Conservation (phyloP, 2,888 invertebrate species). For the Eucera pruinosa region DNA sequence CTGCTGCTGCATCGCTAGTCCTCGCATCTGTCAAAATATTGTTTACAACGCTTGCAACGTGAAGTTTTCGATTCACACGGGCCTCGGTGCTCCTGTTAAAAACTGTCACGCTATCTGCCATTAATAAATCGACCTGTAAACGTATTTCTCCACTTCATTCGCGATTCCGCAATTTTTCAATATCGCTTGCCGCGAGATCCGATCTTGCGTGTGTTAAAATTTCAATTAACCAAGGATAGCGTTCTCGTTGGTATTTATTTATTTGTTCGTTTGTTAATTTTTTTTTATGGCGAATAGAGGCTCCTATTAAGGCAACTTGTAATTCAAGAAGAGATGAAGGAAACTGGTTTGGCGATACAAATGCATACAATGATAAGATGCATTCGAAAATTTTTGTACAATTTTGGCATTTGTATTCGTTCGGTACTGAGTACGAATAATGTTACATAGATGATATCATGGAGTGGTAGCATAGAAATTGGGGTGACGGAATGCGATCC, state of each 20-base stretch:
- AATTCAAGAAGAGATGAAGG: too few relatives aligned
- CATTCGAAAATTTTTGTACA: too few relatives aligned
- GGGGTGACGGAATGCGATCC: constrained; percentile 91
- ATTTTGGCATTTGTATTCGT: too few relatives aligned
- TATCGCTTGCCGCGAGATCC: not conserved
- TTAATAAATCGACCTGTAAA: constrained; percentile 3
- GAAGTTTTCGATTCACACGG: not conserved
- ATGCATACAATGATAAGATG: too few relatives aligned
- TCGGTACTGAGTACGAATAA: not conserved
- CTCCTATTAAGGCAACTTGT: too few relatives aligned
- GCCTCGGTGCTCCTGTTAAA: not conserved
- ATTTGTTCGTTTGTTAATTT: too few relatives aligned
- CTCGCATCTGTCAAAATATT: constrained; percentile 45
- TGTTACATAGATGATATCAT: constrained; percentile 89
- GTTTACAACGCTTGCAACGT: constrained; percentile 20
- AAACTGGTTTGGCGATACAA: too few relatives aligned
- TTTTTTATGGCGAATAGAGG: too few relatives aligned
- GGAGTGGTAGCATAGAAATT: constrained; percentile 91
- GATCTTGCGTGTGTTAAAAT: not conserved
- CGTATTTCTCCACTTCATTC: not conserved
- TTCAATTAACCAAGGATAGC: too few relatives aligned
- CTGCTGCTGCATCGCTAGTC: constrained; percentile 3
- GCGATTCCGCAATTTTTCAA: not conserved
- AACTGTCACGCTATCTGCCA: not conserved
- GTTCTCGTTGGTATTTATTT: too few relatives aligned